Evolutionary conservation across 2,113 vertebrate genomes (phyloP).

Genomic region (Actenoides lindsayi): DNA sequence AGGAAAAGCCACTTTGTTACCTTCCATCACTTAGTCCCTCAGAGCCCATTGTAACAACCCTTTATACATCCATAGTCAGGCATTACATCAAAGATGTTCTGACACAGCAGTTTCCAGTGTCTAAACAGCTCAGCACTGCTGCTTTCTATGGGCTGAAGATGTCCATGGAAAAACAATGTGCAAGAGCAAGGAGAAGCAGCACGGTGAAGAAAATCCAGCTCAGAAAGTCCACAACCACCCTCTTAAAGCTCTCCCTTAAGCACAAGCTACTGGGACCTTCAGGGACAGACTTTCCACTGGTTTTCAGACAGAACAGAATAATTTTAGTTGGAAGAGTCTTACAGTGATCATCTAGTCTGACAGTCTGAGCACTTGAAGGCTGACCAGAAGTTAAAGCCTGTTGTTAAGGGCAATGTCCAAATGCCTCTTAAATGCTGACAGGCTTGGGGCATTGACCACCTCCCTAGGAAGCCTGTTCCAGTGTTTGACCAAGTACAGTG

Average conservation of each 20-base stretch:
- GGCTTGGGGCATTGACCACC: neutral
- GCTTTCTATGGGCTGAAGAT: neutral
- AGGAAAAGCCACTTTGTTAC: neutral
- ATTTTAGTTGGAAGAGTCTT: neutral
- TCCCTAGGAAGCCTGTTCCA: neutral
- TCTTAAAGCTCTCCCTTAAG: neutral
- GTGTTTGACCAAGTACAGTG: neutral
- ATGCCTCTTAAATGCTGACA: neutral
- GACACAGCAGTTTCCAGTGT: neutral
- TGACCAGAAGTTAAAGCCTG: neutral
- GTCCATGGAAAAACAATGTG: neutral
- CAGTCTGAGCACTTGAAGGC: neutral
- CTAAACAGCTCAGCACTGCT: neutral
- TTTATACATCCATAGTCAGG: neutral
- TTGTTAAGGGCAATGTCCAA: neutral
- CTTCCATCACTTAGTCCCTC: neutral
- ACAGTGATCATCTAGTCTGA: neutral
- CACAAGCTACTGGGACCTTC: neutral
- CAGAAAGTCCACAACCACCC: neutral
- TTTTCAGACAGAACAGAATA: neutral
- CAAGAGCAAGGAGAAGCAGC: neutral
- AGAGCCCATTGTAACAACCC: neutral
- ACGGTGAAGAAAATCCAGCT: neutral
- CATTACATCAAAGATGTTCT: neutral
- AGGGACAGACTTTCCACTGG: neutral